Base-by-base conservation (phyloP, 2,113 vertebrate species). In the Chloropsis cyanopogon region DNA sequence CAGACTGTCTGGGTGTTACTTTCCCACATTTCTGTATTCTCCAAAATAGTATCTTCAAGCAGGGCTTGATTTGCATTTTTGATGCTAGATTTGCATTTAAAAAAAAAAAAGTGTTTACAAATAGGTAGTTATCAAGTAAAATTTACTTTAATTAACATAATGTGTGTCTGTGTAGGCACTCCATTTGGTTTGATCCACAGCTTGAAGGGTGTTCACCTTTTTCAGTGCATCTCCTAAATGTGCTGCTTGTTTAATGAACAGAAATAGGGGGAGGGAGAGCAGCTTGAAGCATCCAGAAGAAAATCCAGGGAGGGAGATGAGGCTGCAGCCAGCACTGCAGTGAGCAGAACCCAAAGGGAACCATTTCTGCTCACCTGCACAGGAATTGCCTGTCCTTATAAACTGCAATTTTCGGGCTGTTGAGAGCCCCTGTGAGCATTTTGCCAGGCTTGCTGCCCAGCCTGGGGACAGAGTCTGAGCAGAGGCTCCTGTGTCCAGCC, bases 371-470 rank as follows among this genome's bases (percentile, higher is more conserved):
- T 85, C 31, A 57, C 2, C 81, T 68, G 0, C 22, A 14, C 53
- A 64, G 61, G 15, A 54, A 3, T 3, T 61, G 53, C 28, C 57
- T 22, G 2, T 28, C 65, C 28, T 47, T 61, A 17, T 0, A 41
- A 78, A 31, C 3, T 56, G 44, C 25, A 21, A 0, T 7, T 87
- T 68, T 73, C 5, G 0, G 6, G 60, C 50, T 37, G 4, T 24
- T 8, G 2, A 44, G 76, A 77, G 64, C 70, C 35, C 14, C 7
- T 29, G 41, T 4, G 3, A 20, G 68, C 0, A 0, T 25, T 64
- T 29, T 31, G 41, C 47, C 72, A 56, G 78, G 65, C 49, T 60
- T 50, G 14, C 85, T 88, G 65, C 65, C 5, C 44, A 14, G 6
- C 28, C 47, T 33, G 80, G 60, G 39, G 31, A 1, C 41, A 29